Evolutionary conservation across 2,888 invertebrate genomes (phyloP), one percentile per base, ranked within the genome.

Genomic region (Epirrita christyi): DNA sequence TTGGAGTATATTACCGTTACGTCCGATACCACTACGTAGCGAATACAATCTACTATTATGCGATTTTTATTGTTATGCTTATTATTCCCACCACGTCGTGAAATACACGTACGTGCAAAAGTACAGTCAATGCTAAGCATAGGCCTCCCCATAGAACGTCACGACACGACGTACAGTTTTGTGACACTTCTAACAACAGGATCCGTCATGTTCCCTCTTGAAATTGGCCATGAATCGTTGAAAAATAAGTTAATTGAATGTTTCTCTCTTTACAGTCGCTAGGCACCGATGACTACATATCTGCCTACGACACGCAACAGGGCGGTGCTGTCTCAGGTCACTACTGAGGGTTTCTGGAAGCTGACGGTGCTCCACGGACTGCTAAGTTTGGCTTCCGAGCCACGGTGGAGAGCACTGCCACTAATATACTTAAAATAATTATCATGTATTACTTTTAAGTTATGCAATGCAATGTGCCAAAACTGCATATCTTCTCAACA

Each of bases 261-360:
- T 34, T 6, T 28, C 5, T 28, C 5, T 13, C 2, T 2, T 85
- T 86, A 52, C 83, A 89, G 90, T 82, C 81, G 53, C 78, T 79
- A 48, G 60, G 56, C 10, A 84, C 85, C 0, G 86, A 86, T 0
- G 88, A 87, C 66, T 69, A 71, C 1, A 86, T 86, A 55, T 70
- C 81, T 0, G 83, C 79, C 0, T 83, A 85, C 3, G 86, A 86
- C 64, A 66, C 73, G 0, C 68, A 83, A 0, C 75, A 79, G 3
- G 85, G 81, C 0, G 83, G 73, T 28, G 61, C 66, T 0, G 86
- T 88, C 2, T 71, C 67, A 0, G 91, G 91, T n/a, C n/a, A n/a
- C 0, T 89, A 71, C 79, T 91, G 90, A 78, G 78, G 81, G 13
- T 83, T 86, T 70, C 15, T 77, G 21, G 88, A 87, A 54, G 67